Evolutionary conservation across 2,797 vertebrate genomes (phyloP).

Genomic region (Simalia tracyae): DNA sequence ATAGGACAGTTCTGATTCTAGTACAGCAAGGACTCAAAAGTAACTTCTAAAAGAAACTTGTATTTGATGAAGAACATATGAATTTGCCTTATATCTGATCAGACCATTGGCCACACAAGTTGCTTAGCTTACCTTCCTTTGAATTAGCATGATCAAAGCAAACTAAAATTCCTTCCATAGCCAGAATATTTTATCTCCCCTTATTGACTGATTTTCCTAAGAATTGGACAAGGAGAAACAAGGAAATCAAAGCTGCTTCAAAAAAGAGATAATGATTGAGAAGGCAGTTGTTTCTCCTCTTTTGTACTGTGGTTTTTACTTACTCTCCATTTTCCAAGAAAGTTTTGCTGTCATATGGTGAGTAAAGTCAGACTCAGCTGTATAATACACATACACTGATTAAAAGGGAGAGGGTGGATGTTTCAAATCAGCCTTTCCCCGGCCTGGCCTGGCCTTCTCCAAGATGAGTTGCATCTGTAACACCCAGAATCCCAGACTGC

Average conservation of each 20-base stretch:
- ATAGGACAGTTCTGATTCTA: too few species aligned
- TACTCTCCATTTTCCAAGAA: neutral
- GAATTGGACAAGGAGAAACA: neutral
- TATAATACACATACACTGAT: slow-evolving; percentile 3
- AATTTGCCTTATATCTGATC: neutral
- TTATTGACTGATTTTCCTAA: neutral
- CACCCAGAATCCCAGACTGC: too few species aligned
- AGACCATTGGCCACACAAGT: neutral
- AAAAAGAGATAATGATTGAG: neutral
- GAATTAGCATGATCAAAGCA: neutral
- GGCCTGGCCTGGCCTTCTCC: too few species aligned
- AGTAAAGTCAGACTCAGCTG: too few species aligned
- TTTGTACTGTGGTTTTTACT: neutral
- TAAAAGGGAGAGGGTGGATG: too few species aligned
- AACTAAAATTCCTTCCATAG: neutral
- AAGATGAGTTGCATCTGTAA: too few species aligned
- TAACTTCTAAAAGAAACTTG: neutral
- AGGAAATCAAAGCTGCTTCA: neutral
- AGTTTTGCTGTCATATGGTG: too few species aligned
- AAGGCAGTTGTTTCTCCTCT: neutral
- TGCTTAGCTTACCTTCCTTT: too few species aligned
- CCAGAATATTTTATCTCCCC: neutral
- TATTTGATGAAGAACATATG: neutral
- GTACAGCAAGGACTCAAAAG: too few species aligned
- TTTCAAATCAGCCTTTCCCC: too few species aligned